Evolutionary conservation across 2,797 vertebrate genomes (phyloP).

Genomic region (Dallia pectoralis): DNA sequence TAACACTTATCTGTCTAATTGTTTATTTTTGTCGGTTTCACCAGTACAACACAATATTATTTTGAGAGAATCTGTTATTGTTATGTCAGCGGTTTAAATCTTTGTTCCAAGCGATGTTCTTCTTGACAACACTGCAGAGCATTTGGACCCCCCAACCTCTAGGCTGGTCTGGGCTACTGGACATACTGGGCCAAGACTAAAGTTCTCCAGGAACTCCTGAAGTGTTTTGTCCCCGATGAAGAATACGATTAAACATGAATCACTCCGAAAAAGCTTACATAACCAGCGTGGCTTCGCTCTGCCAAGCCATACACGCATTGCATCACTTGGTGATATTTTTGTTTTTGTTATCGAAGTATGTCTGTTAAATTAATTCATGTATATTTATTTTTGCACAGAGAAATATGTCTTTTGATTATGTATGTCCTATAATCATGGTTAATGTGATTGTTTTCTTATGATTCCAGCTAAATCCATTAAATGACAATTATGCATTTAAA

Average conservation of each 20-base stretch:
- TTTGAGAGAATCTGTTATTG: too few species aligned
- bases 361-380: neutral
- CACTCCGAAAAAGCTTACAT: too few species aligned
- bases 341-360: neutral
- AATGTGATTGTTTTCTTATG: neutral
- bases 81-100: too few species aligned
- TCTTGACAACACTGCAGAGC: neutral
- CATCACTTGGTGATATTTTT: neutral
- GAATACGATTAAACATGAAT: too few species aligned
- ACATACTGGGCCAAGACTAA: neutral
- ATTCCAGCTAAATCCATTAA: neutral
- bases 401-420: neutral
- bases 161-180: neutral
- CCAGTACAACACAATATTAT: neutral
- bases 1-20: too few species aligned
- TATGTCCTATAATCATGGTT: neutral
- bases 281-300: too few species aligned
- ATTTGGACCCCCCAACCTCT: neutral
- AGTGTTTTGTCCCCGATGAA: too few species aligned
- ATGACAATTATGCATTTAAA: neutral
- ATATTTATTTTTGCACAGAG: conserved; percentile 1
- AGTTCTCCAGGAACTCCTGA: neutral
- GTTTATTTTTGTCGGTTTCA: too few species aligned
- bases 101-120: too few species aligned
- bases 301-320: neutral